phyloP scores from a whole-genome alignment of 2,888 invertebrate species.

The Melanostoma scalare region DNA sequence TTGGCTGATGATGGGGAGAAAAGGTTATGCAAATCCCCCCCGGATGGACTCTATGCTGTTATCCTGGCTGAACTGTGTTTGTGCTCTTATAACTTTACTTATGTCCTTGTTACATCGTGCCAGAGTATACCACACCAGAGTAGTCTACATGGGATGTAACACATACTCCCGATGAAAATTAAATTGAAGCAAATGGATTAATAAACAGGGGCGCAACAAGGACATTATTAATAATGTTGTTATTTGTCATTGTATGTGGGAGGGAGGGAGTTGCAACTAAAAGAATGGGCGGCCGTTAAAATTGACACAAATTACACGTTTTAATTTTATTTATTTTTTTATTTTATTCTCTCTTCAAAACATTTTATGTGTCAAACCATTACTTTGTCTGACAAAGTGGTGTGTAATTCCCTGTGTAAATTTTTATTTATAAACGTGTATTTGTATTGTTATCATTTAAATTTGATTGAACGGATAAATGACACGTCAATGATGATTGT shows the following conservation, averaged over 20 bases:
- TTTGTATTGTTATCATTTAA: constrained; percentile 20
- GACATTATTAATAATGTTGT: constrained; percentile 45
- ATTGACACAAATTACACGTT: constrained; percentile 34
- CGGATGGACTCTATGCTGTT: constrained; percentile 47
- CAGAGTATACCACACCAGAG: constrained; percentile 5
- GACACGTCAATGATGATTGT: not conserved
- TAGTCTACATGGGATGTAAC: constrained; percentile 31
- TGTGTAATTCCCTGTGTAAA: constrained; percentile 39
- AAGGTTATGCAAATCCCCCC: constrained; percentile 59
- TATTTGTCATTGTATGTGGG: constrained; percentile 5
- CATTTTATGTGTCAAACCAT: constrained; percentile 46
- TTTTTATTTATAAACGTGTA: constrained; percentile 35
- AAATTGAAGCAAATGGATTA: constrained; percentile 71
- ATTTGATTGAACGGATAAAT: constrained; percentile 57
- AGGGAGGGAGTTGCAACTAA: not conserved
- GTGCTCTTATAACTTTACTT: constrained; percentile 36
- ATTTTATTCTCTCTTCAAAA: not conserved
- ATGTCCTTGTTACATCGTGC: constrained; percentile 54
- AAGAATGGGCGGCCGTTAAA: not conserved
- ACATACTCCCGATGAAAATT: constrained; percentile 63
- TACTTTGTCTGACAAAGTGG: constrained; percentile 47
- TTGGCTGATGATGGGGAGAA: constrained; percentile 48
- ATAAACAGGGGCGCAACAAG: constrained; percentile 59
- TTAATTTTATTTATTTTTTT: constrained; percentile 14
- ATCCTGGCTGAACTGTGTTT: constrained; percentile 36